A percentile compares a stretch with the other conserved stretches of the same genome.
Evolutionary conservation across 2,888 invertebrate species (phyloP).

Genomic region (Leistus spinibarbis): DNA sequence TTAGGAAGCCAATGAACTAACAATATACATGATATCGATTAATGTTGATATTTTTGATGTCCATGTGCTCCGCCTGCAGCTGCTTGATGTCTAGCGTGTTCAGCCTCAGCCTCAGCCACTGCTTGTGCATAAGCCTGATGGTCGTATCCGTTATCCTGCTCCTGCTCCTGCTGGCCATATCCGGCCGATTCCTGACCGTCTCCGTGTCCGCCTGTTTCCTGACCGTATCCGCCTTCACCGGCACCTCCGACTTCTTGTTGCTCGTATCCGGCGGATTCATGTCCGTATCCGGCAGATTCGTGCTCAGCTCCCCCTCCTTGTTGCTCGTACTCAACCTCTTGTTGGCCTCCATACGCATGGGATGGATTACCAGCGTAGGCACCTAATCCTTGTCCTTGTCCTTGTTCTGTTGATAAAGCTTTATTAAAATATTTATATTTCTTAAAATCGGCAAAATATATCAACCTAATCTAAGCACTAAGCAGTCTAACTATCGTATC

Average conservation of each 20-base stretch:
- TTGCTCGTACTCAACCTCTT: constrained; percentile 12
- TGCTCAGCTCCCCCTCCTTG: neutral
- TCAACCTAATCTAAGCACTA: no score
- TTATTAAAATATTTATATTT: no score
- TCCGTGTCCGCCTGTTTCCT: neutral
- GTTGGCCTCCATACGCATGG: neutral
- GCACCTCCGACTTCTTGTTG: neutral
- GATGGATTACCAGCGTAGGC: neutral
- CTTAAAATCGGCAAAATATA: no score
- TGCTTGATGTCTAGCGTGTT: neutral
- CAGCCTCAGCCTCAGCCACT: neutral
- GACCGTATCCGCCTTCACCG: neutral
- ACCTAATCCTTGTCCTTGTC: neutral
- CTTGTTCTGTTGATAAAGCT: no score
- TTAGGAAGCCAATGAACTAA: neutral
- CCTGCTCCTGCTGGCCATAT: neutral
- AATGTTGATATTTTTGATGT: neutral
- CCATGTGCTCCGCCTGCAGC: no score
- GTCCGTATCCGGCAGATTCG: constrained; percentile 7
- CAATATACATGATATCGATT: neutral
- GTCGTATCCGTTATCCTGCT: neutral
- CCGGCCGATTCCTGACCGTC: neutral
- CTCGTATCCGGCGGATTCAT: neutral
- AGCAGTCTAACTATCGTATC: no score
- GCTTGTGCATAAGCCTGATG: neutral